phyloP scores from a whole-genome alignment of 1,140 invertebrate genomes.

The Tetragnatha versicolor region DNA sequence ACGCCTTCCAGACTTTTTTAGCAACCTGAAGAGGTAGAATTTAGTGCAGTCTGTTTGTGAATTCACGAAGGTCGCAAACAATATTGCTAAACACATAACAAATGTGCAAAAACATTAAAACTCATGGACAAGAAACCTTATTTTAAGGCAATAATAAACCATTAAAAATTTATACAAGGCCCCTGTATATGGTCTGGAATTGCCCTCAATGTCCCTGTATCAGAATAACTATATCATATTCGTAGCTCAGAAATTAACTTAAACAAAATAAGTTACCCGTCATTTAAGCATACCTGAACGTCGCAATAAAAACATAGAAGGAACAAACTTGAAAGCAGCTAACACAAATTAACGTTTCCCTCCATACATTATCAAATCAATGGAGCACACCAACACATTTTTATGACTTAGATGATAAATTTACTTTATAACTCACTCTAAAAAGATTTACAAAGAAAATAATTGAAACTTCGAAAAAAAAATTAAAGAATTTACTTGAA shows the following conservation, averaged over 20 bases:
- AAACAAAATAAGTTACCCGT: constrained; percentile 10
- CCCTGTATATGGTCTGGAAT: constrained; percentile 19
- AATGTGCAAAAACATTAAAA: constrained; percentile 42
- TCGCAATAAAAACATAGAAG: neutral
- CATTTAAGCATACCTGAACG: constrained; percentile 14
- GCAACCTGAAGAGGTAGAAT: no score
- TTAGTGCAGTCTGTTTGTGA: no score
- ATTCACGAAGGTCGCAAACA: constrained; percentile 27
- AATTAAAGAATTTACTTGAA: no score
- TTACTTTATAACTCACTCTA: no score
- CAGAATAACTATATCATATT: neutral
- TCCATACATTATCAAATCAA: no score
- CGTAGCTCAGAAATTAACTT: constrained; percentile 1
- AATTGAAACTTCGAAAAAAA: no score
- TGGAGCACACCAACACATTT: no score
- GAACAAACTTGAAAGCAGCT: neutral
- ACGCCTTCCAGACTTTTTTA: no score
- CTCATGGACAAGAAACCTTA: constrained; percentile 20
- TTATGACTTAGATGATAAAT: no score
- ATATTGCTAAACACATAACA: constrained; percentile 27
- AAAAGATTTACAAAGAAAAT: no score
- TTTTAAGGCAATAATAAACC: constrained; percentile 49
- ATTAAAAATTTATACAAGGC: constrained; percentile 41
- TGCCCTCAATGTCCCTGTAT: neutral
- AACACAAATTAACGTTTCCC: no score